Evolutionary conservation across 2,797 vertebrate species (phyloP), one percentile per base, ranked within the genome.

Genomic region (Chelon labrosus): DNA sequence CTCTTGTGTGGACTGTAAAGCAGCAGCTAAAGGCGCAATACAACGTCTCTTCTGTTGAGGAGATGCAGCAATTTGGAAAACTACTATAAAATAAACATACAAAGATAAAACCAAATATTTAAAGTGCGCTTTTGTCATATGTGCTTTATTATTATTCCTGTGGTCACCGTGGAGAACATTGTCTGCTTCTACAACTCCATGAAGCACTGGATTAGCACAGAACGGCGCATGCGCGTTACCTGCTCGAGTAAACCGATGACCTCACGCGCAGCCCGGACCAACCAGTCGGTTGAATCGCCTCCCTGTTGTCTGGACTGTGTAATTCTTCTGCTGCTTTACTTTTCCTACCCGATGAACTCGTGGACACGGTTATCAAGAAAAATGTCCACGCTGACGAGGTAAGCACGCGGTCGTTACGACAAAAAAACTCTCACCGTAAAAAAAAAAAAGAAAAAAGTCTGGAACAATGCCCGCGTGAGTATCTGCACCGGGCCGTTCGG

Each of bases 231-330:
- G 94, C 94, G 94, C 92, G 88, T 3, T 84, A 47, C 5, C 51
- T n/a, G 19, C 16, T 55, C 78, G 85, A 92, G 86, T 82, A 83
- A 80, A 79, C 11, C 84, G 80, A 85, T 95, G 95, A 96, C 95
- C 91, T 96, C 95, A 97, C 93, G 89, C 89, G 74, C 86, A 80
- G 61, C 75, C 75, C 77, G 71, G 77, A 83, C 82, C 85, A 80
- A 86, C 75, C 86, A 83, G 71, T 78, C 75, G 38, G 81, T 77
- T 64, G 83, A 80, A 76, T 79, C 63, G 19, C 68, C 82, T 77
- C 52, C 20, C 53, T 65, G 46, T 57, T 37, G 62, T 77, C 73
- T 25, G 49, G 35, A 22, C 57, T 42, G 22, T 56, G 31, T 60
- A 56, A 25, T 64, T 59, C 60, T 61, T 55, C 38, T 46, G 27